Base-by-base conservation (phyloP, 1,140 invertebrate genomes). In the Helicoverpa armigera region DNA sequence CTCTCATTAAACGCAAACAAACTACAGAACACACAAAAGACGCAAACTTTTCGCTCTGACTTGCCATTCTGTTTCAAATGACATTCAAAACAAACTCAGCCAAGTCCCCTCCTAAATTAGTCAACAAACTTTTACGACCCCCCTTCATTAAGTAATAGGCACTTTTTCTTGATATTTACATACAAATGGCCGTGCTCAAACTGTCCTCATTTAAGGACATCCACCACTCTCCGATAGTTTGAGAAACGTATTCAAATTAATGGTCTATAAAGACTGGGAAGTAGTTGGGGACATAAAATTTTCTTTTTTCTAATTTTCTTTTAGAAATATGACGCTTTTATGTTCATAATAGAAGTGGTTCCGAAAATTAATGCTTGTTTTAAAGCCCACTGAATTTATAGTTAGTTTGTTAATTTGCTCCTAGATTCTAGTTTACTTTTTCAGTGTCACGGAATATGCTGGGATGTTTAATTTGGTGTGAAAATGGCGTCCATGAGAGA, bases 141-240 rank as follows among this genome's bases (percentile, higher is more conserved):
- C 69, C 35, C 67, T 18, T 72, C 69, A 72, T 72, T 72, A 72
- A 72, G 65, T 69, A 69, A 69, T 69, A 50, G 65, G n/a, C 65
- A 69, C 65, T 69, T 69, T 69, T 69, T 69, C 69, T 29, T 53
- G 48, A 54, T 72, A 72, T 72, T 72, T 72, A 72, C 69, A 72
- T 72, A 72, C 50, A 72, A 72, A 72, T 72, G 50, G 50, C 4
- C 31, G 48, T 53, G 18, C 16, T 51, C 13, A 16, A 70, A 70
- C 48, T 14, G 67, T 43, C 48, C 16, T 70, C 69, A 29, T n/a
- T 53, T 51, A 23, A 18, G 65, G n/a, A 10, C 65, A 69, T 18
- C 35, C 14, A 35, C 63, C 35, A 53, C 18, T n/a, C 69, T 53
- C 69, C 48, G 23, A 72, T 72, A 72, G 69, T 72, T 54, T 53